A percentile compares a stretch with the other conserved stretches of the same genome.
These are phyloP conservation scores for Reticulitermes speratus DNA, from an alignment of 1,140 invertebrate species.

Conservation along the genomic window DNA sequence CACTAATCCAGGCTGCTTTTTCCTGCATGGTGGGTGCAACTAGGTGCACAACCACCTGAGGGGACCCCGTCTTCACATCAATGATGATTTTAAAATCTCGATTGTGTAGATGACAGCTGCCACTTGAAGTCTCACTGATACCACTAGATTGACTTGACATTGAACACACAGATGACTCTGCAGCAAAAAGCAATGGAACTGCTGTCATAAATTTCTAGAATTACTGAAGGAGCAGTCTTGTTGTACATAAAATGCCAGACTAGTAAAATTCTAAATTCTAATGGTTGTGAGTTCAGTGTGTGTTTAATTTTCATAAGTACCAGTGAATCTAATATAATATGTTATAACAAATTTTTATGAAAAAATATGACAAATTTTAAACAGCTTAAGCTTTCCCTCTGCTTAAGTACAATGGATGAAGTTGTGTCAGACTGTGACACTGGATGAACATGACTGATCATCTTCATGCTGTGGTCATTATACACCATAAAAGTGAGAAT, in stretches of 20 bases:
- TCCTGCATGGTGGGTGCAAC: slow-evolving; percentile 81
- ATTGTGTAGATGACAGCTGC: slow-evolving; percentile 55
- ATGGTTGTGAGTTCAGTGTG: too few species aligned
- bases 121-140: slow-evolving; percentile 52
- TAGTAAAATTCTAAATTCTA: neutral
- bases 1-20: slow-evolving; percentile 92
- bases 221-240: neutral
- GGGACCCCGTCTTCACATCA: slow-evolving; percentile 64
- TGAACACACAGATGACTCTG: slow-evolving; percentile 60
- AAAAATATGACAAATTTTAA: too few species aligned
- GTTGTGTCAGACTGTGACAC: too few species aligned
- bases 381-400: too few species aligned
- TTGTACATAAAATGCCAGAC: neutral
- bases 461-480: too few species aligned
- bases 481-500: too few species aligned
- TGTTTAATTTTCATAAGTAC: too few species aligned
- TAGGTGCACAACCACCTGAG: slow-evolving; percentile 67
- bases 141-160: slow-evolving; percentile 58
- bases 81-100: slow-evolving; percentile 88
- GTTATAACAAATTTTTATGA: too few species aligned
- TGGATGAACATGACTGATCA: too few species aligned
- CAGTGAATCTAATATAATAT: too few species aligned
- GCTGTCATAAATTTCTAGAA: neutral
- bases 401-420: too few species aligned
- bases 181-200: slow-evolving; percentile 33